These are phyloP conservation scores for Thamnaconus septentrionalis DNA, from an alignment of 2,113 vertebrate genomes.

Conservation along the genomic window DNA sequence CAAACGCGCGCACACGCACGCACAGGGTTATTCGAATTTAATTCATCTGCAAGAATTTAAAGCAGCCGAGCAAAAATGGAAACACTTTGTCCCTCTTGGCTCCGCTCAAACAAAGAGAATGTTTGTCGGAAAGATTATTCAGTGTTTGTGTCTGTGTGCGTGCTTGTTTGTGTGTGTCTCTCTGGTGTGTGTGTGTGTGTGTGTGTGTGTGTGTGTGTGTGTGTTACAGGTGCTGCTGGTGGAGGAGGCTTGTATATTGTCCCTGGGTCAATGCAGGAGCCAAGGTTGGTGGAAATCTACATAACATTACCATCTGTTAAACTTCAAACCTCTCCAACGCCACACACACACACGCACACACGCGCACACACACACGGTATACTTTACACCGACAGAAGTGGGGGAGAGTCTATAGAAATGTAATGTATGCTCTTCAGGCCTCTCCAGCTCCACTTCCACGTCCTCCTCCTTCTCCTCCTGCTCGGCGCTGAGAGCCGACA, in stretches of 20 bases:
- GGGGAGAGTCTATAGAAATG: conserved; percentile 46
- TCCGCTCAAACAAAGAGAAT: conserved; percentile 44
- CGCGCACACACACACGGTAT: conserved; percentile 7
- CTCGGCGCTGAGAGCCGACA: conserved; percentile 37
- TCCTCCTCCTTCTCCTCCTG: conserved; percentile 33
- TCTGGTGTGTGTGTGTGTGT: conserved; percentile 14
- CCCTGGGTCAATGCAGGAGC: conserved; percentile 53
- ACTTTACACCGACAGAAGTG: conserved; percentile 10
- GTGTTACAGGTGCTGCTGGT: conserved; percentile 66
- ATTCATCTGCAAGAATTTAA: conserved; percentile 46
- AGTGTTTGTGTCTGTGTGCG: conserved; percentile 17
- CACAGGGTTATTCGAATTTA: conserved; percentile 14
- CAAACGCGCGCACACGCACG: conserved; percentile 15
- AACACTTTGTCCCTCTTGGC: conserved; percentile 35
- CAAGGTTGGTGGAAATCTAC: conserved; percentile 55
- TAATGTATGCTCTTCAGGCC: conserved; percentile 53
- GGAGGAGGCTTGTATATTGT: conserved; percentile 50
- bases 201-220: conserved; percentile 51
- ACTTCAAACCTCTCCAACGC: conserved; percentile 61
- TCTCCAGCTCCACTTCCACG: conserved; percentile 48
- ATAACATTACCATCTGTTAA: conserved; percentile 74
- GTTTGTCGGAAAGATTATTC: conserved; percentile 47
- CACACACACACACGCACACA: conserved; percentile 19
- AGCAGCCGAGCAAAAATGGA: conserved; percentile 41
- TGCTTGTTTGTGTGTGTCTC: conserved; percentile 14